Conservation (phyloP, 1,140 invertebrate genomes). For the Drosophila kikkawai region DNA sequence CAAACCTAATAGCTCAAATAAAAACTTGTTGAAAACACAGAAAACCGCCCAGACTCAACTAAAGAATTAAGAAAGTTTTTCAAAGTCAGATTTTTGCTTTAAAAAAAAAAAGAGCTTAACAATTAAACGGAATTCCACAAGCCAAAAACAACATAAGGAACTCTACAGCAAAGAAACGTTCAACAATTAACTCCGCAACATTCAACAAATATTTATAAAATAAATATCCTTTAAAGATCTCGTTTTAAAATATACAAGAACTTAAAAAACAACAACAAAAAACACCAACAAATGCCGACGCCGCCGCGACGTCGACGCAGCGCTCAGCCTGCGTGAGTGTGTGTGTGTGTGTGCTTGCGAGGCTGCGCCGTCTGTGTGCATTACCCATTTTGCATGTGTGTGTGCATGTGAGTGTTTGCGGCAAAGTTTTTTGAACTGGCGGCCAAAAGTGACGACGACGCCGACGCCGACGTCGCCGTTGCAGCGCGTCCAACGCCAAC, state of each 20-base stretch:
- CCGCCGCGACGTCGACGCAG: conserved; percentile 66
- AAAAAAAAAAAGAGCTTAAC: neutral
- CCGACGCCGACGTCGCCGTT: conserved; percentile 58
- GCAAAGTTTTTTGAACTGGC: conserved; percentile 74
- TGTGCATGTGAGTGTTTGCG: conserved; percentile 48
- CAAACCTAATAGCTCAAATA: neutral
- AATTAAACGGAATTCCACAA: neutral
- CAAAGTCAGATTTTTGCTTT: neutral
- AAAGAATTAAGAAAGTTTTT: neutral
- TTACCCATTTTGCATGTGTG: conserved; percentile 35
- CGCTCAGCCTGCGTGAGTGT: conserved; percentile 67
- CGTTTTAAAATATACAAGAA: neutral
- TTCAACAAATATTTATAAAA: conserved; percentile 8
- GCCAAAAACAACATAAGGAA: neutral
- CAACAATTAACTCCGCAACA: conserved; percentile 1
- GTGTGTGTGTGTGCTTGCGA: conserved; percentile 8
- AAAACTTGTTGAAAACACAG: neutral
- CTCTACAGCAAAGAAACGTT: neutral
- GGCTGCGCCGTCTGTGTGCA: conserved; percentile 13
- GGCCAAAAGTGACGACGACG: conserved; percentile 75
- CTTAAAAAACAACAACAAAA: conserved; percentile 16
- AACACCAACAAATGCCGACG: conserved; percentile 53
- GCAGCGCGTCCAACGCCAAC: conserved; percentile 53
- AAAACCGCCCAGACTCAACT: conserved; percentile 1
- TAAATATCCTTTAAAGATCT: neutral